These are phyloP conservation scores for Drosophila teissieri DNA, from an alignment of 1,140 invertebrate species.

Conservation along the genomic window DNA sequence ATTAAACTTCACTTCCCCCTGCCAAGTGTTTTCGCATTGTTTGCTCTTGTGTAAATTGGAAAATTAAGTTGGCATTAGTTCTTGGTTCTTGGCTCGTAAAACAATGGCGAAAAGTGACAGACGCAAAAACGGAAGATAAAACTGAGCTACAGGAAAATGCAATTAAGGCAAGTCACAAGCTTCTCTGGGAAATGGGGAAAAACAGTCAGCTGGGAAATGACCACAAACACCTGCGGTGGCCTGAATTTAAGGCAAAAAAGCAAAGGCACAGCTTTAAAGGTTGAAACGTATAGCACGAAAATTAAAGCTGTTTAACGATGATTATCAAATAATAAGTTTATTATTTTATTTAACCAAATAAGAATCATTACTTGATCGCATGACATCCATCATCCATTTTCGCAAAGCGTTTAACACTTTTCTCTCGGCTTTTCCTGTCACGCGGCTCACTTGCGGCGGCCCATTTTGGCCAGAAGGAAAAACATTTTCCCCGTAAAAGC, in stretches of 20 bases:
- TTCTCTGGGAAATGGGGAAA: too few species aligned
- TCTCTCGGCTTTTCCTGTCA: constrained; percentile 6
- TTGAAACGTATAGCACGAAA: not conserved
- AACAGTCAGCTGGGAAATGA: constrained; percentile 2
- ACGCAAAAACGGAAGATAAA: not conserved
- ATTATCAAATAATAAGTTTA: not conserved
- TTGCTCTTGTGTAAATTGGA: constrained; percentile 16
- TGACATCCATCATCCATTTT: not conserved
- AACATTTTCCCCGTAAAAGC: constrained; percentile 42
- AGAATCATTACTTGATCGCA: not conserved
- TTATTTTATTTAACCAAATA: not conserved
- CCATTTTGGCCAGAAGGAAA: constrained; percentile 27
- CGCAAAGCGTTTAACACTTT: constrained; percentile 17
- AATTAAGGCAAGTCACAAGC: constrained; percentile 25
- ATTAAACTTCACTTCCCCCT: constrained; percentile 5
- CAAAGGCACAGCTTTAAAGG: not conserved
- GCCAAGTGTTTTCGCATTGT: constrained; percentile 6
- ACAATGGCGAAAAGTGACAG: constrained; percentile 8
- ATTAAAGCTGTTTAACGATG: not conserved
- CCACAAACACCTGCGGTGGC: not conserved
- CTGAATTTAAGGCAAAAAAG: not conserved
- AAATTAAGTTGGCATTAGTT: constrained; percentile 21
- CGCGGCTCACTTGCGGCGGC: constrained; percentile 27
- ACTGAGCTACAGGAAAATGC: constrained; percentile 25
- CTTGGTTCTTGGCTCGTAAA: constrained; percentile 1